Conservation (phyloP, 2,888 invertebrate species). For the Eudemis profundana region DNA sequence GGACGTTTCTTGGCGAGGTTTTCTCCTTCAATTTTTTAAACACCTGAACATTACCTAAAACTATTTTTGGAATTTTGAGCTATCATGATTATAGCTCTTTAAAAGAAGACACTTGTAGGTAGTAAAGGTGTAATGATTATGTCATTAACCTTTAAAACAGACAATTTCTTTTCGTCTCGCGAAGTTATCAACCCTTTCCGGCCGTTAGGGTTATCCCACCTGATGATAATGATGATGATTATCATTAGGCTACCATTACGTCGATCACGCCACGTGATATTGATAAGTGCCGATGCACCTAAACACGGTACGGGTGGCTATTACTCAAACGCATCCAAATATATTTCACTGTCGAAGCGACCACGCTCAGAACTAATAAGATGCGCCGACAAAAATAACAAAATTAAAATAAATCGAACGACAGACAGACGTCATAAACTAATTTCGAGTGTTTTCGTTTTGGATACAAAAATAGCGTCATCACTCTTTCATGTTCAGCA, state of each 20-base stretch:
- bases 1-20: not conserved
- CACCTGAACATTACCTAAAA: not conserved
- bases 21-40: not conserved
- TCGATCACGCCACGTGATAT: conserved; percentile 25
- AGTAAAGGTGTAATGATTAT: conserved; percentile 3
- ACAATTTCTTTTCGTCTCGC: conserved; percentile 1
- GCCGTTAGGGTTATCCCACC: not conserved
- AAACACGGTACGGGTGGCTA: conserved; percentile 31
- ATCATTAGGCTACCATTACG: conserved; percentile 50
- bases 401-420: conserved; percentile 85
- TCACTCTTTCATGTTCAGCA: conserved; percentile 82
- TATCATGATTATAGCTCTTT: conserved; percentile 16
- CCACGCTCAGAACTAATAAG: conserved; percentile 77
- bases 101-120: not conserved
- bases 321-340: conserved; percentile 73
- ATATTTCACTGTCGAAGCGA: conserved; percentile 78
- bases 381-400: conserved; percentile 79
- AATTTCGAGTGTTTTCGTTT: conserved; percentile 85
- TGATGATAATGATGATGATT: conserved; percentile 24
- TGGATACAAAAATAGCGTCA: conserved; percentile 82
- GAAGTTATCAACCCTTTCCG: conserved; percentile 9
- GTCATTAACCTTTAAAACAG: conserved; percentile 21
- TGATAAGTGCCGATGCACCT: conserved; percentile 24
- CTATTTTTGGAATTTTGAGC: not conserved
- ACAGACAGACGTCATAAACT: conserved; percentile 85